Percentiles rank a stretch among this genome's conserved stretches.
Evolutionary conservation across 2,797 vertebrate genomes (phyloP).

Genomic region (Ceyx erithaca): DNA sequence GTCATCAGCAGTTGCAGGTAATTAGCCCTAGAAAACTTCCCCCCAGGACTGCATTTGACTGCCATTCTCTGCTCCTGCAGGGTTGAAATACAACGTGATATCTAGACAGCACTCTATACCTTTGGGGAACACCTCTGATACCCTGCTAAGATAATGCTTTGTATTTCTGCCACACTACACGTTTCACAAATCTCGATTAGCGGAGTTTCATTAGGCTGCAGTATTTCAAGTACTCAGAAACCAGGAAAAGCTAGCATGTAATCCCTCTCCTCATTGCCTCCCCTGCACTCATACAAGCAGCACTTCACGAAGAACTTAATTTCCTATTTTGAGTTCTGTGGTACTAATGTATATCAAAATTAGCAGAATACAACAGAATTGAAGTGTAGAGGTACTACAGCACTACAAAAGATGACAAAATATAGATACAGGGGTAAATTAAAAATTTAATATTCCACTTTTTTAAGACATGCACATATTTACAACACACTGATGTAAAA

Average conservation of each 20-base stretch:
- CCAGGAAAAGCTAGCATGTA: neutral
- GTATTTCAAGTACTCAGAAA: neutral
- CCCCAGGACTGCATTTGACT: neutral
- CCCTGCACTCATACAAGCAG: neutral
- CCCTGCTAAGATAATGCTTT: neutral
- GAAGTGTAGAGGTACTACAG: neutral
- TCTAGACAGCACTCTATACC: neutral
- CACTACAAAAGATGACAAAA: neutral
- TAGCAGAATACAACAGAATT: neutral
- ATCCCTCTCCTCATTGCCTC: neutral
- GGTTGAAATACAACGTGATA: neutral
- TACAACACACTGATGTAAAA: neutral
- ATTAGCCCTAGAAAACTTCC: neutral
- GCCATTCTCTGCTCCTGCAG: neutral
- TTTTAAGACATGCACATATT: neutral
- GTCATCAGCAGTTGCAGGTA: neutral
- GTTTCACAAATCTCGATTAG: neutral
- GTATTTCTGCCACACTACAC: neutral
- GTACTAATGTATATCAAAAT: neutral
- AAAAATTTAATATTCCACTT: neutral
- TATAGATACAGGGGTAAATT: neutral
- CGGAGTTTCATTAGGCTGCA: neutral
- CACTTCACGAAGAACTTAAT: neutral
- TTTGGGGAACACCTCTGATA: neutral
- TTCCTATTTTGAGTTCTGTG: neutral